A percentile compares a stretch with the other conserved stretches of the same genome.
These are phyloP conservation scores for Odontesthes bonariensis DNA, from an alignment of 2,113 vertebrate genomes.

Conservation along the genomic window DNA sequence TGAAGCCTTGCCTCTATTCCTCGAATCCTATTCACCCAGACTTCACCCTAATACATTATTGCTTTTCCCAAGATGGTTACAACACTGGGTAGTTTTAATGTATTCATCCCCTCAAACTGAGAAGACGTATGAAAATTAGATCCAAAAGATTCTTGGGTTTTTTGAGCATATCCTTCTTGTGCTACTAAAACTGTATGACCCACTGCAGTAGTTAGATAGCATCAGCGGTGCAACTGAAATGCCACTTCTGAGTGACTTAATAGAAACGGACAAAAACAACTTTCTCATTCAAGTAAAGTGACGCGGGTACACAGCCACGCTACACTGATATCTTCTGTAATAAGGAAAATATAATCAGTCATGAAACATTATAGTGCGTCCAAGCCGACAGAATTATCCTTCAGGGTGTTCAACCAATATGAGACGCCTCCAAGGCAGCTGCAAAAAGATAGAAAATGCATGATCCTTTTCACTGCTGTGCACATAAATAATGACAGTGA, in stretches of 20 bases:
- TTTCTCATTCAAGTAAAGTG: slow-evolving; percentile 41
- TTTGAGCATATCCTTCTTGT: slow-evolving; percentile 8
- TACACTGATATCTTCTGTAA: too few species aligned
- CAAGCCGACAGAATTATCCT: slow-evolving; percentile 55
- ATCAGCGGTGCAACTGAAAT: slow-evolving; percentile 41
- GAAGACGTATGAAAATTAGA: slow-evolving; percentile 15
- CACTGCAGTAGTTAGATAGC: slow-evolving; percentile 13
- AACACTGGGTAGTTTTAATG: slow-evolving; percentile 34
- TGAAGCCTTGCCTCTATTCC: background rate
- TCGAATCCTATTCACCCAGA: slow-evolving; percentile 20
- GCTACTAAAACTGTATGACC: slow-evolving; percentile 17
- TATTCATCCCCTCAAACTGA: slow-evolving; percentile 42
- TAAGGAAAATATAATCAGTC: too few species aligned
- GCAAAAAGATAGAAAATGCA: slow-evolving; percentile 10
- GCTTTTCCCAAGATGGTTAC: slow-evolving; percentile 35
- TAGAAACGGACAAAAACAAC: slow-evolving; percentile 48
- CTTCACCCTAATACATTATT: slow-evolving; percentile 38
- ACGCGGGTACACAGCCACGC: slow-evolving; percentile 27
- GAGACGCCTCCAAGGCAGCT: slow-evolving; percentile 32
- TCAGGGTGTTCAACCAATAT: slow-evolving; percentile 44
- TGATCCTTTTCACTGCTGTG: background rate
- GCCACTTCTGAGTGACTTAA: slow-evolving; percentile 34
- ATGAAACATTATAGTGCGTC: slow-evolving; percentile 49
- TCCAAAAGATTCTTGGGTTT: slow-evolving; percentile 1
- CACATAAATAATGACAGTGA: background rate